Evolutionary conservation across 2,888 invertebrate genomes (phyloP).

Genomic region (Cheiracanthium punctorium): DNA sequence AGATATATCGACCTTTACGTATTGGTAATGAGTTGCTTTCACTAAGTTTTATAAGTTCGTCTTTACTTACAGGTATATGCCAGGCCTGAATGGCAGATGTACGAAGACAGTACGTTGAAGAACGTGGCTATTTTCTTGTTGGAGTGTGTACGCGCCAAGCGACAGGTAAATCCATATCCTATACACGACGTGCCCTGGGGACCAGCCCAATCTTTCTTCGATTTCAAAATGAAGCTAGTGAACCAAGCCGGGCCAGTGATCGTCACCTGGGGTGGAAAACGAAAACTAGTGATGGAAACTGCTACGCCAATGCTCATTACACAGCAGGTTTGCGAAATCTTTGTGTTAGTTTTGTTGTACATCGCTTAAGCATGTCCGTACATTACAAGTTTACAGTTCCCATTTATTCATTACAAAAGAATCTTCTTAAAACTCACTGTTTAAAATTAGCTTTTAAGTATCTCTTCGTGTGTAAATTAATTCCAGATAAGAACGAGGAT

Average conservation of each 20-base stretch:
- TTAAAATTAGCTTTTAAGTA: too few species aligned
- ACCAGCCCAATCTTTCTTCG: conserved; percentile 73
- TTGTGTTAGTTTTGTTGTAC: too few species aligned
- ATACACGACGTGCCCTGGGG: conserved; percentile 75
- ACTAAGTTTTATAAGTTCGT: too few species aligned
- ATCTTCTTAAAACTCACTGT: too few species aligned
- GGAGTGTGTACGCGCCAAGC: conserved; percentile 72
- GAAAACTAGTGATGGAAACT: conserved; percentile 71
- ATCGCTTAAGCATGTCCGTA: too few species aligned
- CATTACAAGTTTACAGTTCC: too few species aligned
- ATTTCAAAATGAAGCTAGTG: conserved; percentile 73
- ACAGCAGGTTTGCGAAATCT: too few species aligned
- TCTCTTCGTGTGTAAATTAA: too few species aligned
- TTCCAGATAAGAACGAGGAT: too few species aligned
- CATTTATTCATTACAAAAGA: too few species aligned
- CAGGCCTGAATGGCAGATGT: conserved; percentile 73
- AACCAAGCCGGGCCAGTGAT: conserved; percentile 73
- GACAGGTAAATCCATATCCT: conserved; percentile 72
- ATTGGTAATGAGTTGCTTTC: too few species aligned
- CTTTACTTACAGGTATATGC: conserved; percentile 73
- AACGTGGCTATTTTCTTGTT: conserved; percentile 74
- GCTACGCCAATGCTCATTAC: conserved; percentile 71
- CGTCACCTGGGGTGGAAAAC: conserved; percentile 74
- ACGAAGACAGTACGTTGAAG: conserved; percentile 72
- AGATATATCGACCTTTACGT: too few species aligned